These are phyloP conservation scores for Plotosus lineatus DNA, from an alignment of 2,113 vertebrate genomes.

Conservation along the genomic window DNA sequence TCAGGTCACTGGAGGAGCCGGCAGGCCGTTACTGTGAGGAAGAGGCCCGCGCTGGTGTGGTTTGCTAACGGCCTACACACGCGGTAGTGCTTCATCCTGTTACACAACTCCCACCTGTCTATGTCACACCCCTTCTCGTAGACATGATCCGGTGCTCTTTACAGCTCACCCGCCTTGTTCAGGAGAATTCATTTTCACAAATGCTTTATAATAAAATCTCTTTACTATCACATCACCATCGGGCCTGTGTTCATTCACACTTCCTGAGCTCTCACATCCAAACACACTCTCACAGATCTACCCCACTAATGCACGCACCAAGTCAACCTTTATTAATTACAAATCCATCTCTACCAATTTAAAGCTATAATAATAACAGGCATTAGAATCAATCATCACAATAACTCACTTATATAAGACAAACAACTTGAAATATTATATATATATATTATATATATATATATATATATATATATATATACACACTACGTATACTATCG, in stretches of 20 bases:
- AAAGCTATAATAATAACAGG: neutral
- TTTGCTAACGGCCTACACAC: conserved; percentile 57
- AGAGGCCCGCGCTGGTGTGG: conserved; percentile 49
- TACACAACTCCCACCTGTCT: conserved; percentile 58
- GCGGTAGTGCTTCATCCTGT: conserved; percentile 67
- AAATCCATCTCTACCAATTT: neutral
- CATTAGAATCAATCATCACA: neutral
- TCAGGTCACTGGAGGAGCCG: conserved; percentile 44
- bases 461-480: too few species aligned
- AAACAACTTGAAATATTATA: too few species aligned
- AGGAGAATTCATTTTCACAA: neutral
- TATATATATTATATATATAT: too few species aligned
- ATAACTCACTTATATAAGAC: too few species aligned
- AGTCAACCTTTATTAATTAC: neutral
- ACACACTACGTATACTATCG: too few species aligned
- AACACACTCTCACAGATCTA: neutral
- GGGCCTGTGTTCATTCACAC: neutral
- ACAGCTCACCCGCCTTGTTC: neutral
- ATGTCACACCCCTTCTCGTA: neutral
- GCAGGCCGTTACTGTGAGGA: conserved; percentile 54
- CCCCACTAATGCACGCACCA: neutral
- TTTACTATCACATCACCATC: neutral
- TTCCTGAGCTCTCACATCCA: neutral
- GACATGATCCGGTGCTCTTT: neutral
- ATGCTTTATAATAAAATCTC: neutral